Base-by-base conservation (phyloP, 2,797 vertebrate genomes). In the Chaetodon trifasciatus region DNA sequence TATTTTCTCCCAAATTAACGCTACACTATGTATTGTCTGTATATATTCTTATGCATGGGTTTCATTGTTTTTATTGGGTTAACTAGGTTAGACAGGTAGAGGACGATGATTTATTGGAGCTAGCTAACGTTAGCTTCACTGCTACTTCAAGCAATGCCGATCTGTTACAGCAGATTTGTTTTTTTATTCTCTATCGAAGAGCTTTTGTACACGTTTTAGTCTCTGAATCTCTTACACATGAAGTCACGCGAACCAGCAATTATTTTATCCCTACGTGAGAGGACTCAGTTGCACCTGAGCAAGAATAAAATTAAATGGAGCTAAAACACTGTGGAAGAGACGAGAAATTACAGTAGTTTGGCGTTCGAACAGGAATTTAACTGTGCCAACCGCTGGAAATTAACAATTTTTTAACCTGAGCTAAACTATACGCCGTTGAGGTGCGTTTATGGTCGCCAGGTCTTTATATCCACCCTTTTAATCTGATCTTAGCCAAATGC, bases 41-140 rank as follows among this genome's bases (percentile, higher is more conserved):
- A 6, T 0, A 21, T 39, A 23, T 35, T 8, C 21, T 42, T 0
- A 12, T 15, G 3, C 4, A 35, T 0, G 11, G 2, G 13, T 67
- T 32, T 16, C 24, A 42, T 6, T 42, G 23, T 76, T 60, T 40
- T 64, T 70, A 15, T 52, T 0, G 0, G 3, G 2, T 55, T 49
- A 5, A 37, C 12, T 2, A 1, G 4, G 5, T 44, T 49, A 35
- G 17, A 2, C 1, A 13, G 16, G 4, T 17, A 23, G 3, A 40
- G 11, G 2, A 35, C n/a, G 13, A 1, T 3, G 66, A 15, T 72
- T 37, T 9, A 46, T 52, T 62, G 1, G 23, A 62, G 77, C 55
- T 40, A 70, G 81, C 76, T 76, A 77, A 53, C 37, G 46, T 86
- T 90, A 90, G 85, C 86, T 35, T 66, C 8, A 21, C 3, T 71